Evolutionary conservation across 2,888 invertebrate genomes (phyloP), one percentile per base, ranked within the genome.

Genomic region (Odiellus spinosus): DNA sequence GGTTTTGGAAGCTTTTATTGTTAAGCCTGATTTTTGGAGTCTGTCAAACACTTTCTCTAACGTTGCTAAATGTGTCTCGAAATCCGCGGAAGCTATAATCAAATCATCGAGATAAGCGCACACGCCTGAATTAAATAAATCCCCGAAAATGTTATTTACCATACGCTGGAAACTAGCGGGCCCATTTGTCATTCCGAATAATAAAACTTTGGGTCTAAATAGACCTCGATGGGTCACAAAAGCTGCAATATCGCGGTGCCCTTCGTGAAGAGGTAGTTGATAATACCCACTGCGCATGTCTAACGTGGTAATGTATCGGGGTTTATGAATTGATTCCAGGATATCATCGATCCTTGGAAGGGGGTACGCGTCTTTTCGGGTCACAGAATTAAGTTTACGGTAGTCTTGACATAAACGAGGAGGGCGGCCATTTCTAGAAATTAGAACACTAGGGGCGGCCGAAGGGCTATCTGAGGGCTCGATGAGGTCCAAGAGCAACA

Each of bases 221-320:
- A n/a, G n/a, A n/a, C n/a, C n/a, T n/a, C n/a, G n/a, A n/a, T n/a
- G n/a, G 1, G 48, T 50, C 8, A 42, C 44, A 47, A 57, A 56
- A 12, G 54, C 56, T 21, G 57, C 54, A 12, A 49, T 49, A 5
- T 48, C 42, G 12, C 47, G 43, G 19, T 35, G 21, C 6, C 45
- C 44, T 14, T 38, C 35, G 26, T 53, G 32, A 21, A 56, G 18
- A 11, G 40, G 43, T 3, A 55, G 44, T 39, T 54, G 53, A 47
- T 46, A 54, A 48, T 50, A 55, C 6, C 51, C 54, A 17, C n/a
- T 32, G 5, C 44, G 33, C 15, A 53, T 35, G 45, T 56, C 55
- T 4, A 55, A 38, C 5, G 34, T 42, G 19, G 47, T 44, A 35
- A 47, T 45, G 12, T 21, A 17, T n/a, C 49, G n/a, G 15, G 36